These are phyloP conservation scores for Zoanthus solanderi DNA, from an alignment of 92 coral and sea anemone genomes.

Conservation along the genomic window DNA sequence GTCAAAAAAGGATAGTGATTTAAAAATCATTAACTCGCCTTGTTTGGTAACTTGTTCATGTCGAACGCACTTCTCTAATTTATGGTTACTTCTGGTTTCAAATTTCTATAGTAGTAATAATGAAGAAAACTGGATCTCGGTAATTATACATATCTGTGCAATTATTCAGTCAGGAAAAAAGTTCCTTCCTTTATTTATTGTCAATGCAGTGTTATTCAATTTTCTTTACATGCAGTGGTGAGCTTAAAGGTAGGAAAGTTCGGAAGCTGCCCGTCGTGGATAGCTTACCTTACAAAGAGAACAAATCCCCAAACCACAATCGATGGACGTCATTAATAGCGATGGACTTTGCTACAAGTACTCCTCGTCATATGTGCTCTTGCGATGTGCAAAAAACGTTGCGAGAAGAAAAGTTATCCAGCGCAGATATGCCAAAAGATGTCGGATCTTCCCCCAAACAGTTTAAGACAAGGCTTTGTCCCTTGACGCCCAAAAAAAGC, in stretches of 20 bases:
- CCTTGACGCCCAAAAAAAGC: conserved; percentile 20
- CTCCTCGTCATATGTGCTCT: conserved; percentile 7
- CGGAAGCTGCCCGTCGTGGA: conserved; percentile 67
- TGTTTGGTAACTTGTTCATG: too few relatives aligned
- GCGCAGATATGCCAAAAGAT: neutral
- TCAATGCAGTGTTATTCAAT: neutral
- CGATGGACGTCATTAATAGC: conserved; percentile 5
- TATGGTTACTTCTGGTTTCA: too few relatives aligned
- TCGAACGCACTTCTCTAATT: too few relatives aligned
- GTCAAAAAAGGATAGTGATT: too few relatives aligned
- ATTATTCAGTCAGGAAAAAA: neutral
- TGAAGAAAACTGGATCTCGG: too few relatives aligned
- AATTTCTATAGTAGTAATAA: too few relatives aligned
- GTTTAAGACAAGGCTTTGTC: conserved; percentile 18
- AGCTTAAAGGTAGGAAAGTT: conserved; percentile 57
- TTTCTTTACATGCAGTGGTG: neutral
- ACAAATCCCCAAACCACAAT: conserved; percentile 30
- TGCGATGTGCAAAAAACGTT: neutral
- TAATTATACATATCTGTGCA: too few relatives aligned
- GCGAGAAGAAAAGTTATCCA: neutral
- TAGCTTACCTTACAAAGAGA: conserved; percentile 5
- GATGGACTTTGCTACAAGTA: conserved; percentile 20
- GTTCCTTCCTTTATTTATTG: neutral
- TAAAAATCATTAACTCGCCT: too few relatives aligned
- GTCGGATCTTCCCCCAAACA: neutral